Conservation (phyloP, 1,140 invertebrate species). For the Proctacanthus coquilletti region DNA sequence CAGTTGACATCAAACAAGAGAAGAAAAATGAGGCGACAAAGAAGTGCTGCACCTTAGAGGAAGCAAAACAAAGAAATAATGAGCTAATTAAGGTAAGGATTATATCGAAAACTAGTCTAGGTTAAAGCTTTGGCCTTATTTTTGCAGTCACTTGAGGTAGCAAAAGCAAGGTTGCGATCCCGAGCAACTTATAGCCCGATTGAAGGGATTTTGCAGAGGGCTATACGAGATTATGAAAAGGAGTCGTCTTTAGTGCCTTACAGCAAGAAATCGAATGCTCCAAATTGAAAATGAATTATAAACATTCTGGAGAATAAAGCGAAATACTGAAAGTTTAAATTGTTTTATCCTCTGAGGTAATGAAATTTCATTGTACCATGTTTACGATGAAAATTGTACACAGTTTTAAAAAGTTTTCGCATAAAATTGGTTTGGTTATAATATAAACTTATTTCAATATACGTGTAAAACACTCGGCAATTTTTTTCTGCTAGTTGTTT, state of each 20-base stretch:
- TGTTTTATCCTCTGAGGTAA: too few species aligned
- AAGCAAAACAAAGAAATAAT: constrained; percentile 19
- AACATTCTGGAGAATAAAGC: too few species aligned
- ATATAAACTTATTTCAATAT: too few species aligned
- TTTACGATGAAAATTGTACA: too few species aligned
- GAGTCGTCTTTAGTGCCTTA: constrained; percentile 13
- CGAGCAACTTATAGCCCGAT: constrained; percentile 24
- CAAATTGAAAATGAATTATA: too few species aligned
- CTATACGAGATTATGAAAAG: constrained; percentile 19
- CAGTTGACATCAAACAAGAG: constrained; percentile 2
- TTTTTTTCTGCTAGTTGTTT: too few species aligned
- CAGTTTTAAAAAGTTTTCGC: too few species aligned
- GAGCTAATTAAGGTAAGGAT: constrained; percentile 20
- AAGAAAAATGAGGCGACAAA: background rate
- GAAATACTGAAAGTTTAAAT: too few species aligned
- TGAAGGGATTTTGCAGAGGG: constrained; percentile 20
- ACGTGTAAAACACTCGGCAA: too few species aligned
- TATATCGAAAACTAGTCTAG: background rate
- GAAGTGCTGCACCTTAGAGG: constrained; percentile 20
- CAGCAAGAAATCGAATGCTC: too few species aligned
- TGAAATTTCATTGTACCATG: too few species aligned
- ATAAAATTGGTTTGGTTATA: too few species aligned
- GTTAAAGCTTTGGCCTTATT: background rate
- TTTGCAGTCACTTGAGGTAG: constrained; percentile 21
- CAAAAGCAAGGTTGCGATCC: constrained; percentile 24